phyloP scores from a whole-genome alignment of 2,888 invertebrate species.

The Herminia tarsipennalis region DNA sequence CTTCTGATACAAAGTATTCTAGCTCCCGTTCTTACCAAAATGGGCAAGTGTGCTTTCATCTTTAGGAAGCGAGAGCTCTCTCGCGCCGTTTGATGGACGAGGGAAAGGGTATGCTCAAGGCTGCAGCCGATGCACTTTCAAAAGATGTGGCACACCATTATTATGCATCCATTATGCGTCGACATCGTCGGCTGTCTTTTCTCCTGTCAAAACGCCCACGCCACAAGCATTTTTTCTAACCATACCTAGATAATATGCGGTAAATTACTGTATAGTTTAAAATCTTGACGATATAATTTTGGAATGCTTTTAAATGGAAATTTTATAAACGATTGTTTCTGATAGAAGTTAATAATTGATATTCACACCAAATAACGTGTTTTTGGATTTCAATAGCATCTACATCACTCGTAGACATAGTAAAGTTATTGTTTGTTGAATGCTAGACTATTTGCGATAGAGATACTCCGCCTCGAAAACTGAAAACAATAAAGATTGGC shows the following conservation, averaged over 20 bases:
- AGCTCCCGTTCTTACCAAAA: too few relatives aligned
- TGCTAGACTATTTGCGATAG: too few relatives aligned
- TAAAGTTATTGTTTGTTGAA: too few relatives aligned
- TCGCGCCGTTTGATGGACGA: conserved; percentile 75
- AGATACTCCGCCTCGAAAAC: too few relatives aligned
- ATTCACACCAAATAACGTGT: conserved; percentile 3
- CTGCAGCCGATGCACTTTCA: conserved; percentile 80
- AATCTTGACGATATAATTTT: conserved; percentile 32
- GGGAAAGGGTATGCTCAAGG: conserved; percentile 82
- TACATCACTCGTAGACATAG: too few relatives aligned
- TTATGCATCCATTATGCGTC: conserved; percentile 77
- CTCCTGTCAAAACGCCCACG: conserved; percentile 70
- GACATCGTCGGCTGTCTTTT: conserved; percentile 57
- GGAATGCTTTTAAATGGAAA: conserved; percentile 11
- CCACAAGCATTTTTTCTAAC: conserved; percentile 49
- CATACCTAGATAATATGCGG: conserved; percentile 40
- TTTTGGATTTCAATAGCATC: too few relatives aligned
- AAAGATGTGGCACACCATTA: conserved; percentile 74
- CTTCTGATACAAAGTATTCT: too few relatives aligned
- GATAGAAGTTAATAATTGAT: conserved; percentile 8
- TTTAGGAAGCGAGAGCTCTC: conserved; percentile 69
- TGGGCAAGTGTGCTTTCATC: background rate
- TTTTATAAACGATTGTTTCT: conserved; percentile 10
- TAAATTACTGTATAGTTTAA: conserved; percentile 40
- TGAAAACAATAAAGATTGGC: too few relatives aligned